A percentile compares a stretch with the other conserved stretches of the same genome.
Evolutionary conservation across 2,113 vertebrate genomes (phyloP).

Genomic region (Bufo gargarizans): DNA sequence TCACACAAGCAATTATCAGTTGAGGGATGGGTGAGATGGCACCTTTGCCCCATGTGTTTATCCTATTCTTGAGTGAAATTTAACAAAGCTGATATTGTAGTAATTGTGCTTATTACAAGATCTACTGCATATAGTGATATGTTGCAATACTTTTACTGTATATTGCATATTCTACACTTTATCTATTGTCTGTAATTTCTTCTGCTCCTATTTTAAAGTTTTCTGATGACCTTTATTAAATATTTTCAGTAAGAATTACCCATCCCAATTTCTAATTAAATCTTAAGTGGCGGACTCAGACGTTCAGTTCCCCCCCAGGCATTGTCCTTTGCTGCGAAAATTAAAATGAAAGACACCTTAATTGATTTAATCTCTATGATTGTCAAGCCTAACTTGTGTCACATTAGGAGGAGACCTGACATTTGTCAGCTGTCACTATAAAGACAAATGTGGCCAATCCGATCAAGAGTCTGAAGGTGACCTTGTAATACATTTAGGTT

Average conservation of each 20-base stretch:
- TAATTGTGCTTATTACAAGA: neutral
- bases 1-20: too few species aligned
- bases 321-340: slow-evolving; percentile 55
- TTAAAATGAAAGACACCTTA: slow-evolving; percentile 57
- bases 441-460: slow-evolving; percentile 50
- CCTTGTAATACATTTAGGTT: slow-evolving; percentile 12
- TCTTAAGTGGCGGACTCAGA: slow-evolving; percentile 21
- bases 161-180: neutral
- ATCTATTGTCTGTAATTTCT: neutral
- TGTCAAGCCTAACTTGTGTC: slow-evolving; percentile 50
- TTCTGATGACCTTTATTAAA: slow-evolving; percentile 49
- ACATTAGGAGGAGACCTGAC: slow-evolving; percentile 46
- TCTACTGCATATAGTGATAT: too few species aligned
- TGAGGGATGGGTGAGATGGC: neutral
- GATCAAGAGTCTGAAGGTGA: slow-evolving; percentile 29
- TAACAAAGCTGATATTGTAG: neutral
- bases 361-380: slow-evolving; percentile 55
- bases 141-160: too few species aligned
- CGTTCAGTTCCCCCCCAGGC: slow-evolving; percentile 40
- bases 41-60: neutral
- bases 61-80: neutral
- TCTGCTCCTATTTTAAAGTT: neutral
- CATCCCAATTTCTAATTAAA: slow-evolving; percentile 44
- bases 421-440: slow-evolving; percentile 46
- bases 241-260: slow-evolving; percentile 45